phyloP scores from a whole-genome alignment of 2,797 vertebrate species.

The Crocodylus rhombifer region DNA sequence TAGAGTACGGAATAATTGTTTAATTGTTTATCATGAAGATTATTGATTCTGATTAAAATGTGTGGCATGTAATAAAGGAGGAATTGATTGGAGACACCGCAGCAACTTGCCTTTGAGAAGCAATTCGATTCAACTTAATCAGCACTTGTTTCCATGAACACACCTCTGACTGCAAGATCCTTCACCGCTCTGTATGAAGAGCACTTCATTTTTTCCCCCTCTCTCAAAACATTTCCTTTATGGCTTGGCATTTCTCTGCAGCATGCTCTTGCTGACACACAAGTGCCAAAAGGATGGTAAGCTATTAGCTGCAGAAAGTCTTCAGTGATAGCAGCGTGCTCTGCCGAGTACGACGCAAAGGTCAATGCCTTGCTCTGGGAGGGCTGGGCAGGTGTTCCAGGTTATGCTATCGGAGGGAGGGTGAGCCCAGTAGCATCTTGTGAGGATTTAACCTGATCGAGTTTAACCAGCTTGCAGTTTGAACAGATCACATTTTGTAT shows the following conservation, averaged over 20 bases:
- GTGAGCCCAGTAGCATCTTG: background rate
- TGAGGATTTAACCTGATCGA: conserved; percentile 44
- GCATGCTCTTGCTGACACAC: background rate
- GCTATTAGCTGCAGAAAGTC: conserved; percentile 56
- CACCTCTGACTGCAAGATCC: background rate
- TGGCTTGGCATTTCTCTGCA: conserved; percentile 39
- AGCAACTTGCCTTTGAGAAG: conserved; percentile 63
- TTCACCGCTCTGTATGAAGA: background rate
- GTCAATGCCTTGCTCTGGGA: conserved; percentile 56
- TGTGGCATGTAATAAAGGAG: conserved; percentile 78
- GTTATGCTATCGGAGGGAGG: conserved; percentile 29
- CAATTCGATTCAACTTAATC: conserved; percentile 83
- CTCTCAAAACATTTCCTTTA: conserved; percentile 28
- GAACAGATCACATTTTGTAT: conserved; percentile 46
- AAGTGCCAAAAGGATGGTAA: conserved; percentile 41
- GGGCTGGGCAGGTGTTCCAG: conserved; percentile 36
- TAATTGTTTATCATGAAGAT: conserved; percentile 83
- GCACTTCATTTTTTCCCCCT: background rate
- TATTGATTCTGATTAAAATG: conserved; percentile 84
- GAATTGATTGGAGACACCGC: conserved; percentile 66
- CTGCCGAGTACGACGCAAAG: background rate
- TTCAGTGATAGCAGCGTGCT: background rate
- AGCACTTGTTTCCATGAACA: conserved; percentile 52
- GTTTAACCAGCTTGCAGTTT: conserved; percentile 25
- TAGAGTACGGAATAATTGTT: conserved; percentile 83